Evolutionary conservation across 2,888 invertebrate species (phyloP).

Genomic region (Perizoma affinitatum): DNA sequence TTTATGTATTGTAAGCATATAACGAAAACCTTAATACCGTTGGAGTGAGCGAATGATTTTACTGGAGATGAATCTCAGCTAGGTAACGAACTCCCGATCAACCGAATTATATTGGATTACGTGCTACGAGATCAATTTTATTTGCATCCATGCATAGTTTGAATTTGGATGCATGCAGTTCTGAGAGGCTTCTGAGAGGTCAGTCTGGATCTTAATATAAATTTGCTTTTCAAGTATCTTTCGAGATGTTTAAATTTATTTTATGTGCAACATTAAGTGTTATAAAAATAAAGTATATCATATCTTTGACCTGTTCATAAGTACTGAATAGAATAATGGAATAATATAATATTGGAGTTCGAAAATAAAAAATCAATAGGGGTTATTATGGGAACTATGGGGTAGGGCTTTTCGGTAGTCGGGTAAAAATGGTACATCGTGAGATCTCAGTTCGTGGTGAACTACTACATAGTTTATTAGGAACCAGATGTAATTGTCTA

Average conservation of each 20-base stretch:
- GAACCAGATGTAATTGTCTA: too few species aligned
- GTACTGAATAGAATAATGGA: too few species aligned
- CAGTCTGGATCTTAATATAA: constrained; percentile 13
- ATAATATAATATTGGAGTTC: too few species aligned
- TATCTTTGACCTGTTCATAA: too few species aligned
- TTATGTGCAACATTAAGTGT: constrained; percentile 1
- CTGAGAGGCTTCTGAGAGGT: constrained; percentile 5
- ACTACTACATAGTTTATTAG: too few species aligned
- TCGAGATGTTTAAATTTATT: neutral
- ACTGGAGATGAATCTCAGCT: constrained; percentile 7
- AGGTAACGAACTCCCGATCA: constrained; percentile 17
- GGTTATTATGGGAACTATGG: too few species aligned
- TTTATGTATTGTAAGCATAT: too few species aligned
- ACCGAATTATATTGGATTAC: constrained; percentile 19
- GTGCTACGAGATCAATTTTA: constrained; percentile 13
- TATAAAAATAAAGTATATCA: too few species aligned
- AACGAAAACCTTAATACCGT: neutral
- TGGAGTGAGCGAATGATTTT: neutral
- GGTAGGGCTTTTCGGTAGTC: too few species aligned
- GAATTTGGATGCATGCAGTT: constrained; percentile 6
- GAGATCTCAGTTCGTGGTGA: too few species aligned
- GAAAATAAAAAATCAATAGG: too few species aligned
- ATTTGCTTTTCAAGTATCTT: constrained; percentile 7
- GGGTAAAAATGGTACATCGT: too few species aligned
- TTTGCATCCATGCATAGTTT: constrained; percentile 9